Evolutionary conservation across 1,140 invertebrate species (phyloP), one percentile per base, ranked within the genome.

Genomic region (Limonius californicus): DNA sequence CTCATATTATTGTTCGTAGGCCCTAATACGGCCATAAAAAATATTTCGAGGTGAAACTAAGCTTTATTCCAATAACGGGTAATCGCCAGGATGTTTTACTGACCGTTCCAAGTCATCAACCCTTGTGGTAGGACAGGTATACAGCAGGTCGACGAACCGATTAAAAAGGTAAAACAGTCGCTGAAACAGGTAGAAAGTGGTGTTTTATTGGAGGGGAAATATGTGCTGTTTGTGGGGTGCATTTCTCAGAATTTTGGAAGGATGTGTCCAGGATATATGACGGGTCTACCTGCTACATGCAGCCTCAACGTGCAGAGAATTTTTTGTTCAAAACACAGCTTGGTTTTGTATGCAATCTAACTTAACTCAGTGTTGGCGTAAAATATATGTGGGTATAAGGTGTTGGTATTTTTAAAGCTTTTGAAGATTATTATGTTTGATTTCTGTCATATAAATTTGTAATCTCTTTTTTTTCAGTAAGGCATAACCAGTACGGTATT

Each of bases 51-150:
- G 45, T 3, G 45, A 50, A 50, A 50, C 2, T 18, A 50, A 50
- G 14, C 7, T 50, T 50, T 50, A 50, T 50, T 50, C 9, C 45
- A 50, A 50, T 14, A 50, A 50, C 45, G 45, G 45, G 16, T 50
- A 50, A 21, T 6, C 16, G 8, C 9, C 35, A 39, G 35, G 35
- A 39, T 39, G 14, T 50, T 50, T 21, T 50, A 61, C 59, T 61
- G 53, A 61, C 59, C 59, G 27, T 21, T 61, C 60, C 35, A 61
- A 65, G 63, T 65, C 63, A 65, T 61, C 63, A 65, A 65, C 63
- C 63, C 63, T 65, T 65, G 59, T 54, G 63, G 63, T 65, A 65
- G 63, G 63, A 62, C 63, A 65, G 59, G 63, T 65, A 65, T 53
- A 50, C 21, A 19, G 19, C 57, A 42, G 63, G 63, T 65, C 63